Evolutionary conservation across 2,797 vertebrate species (phyloP).

Genomic region (Malurus splendens): DNA sequence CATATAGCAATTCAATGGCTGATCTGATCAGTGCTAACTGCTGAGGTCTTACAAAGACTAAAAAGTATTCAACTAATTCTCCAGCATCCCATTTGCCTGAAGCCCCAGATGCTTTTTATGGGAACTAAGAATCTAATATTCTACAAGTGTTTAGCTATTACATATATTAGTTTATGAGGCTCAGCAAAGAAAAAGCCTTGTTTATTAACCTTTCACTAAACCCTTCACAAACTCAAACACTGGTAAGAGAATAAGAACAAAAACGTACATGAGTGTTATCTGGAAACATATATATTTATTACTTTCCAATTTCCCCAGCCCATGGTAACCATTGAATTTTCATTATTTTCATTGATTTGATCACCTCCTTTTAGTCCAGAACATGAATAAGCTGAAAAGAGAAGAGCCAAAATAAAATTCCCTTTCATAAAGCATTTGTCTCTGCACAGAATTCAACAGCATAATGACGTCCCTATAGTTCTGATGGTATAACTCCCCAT

Average conservation of each 20-base stretch:
- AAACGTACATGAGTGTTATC: neutral
- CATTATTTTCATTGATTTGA: constrained; percentile 50
- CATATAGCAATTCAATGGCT: neutral
- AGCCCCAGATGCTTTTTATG: constrained; percentile 6
- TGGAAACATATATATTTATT: constrained; percentile 42
- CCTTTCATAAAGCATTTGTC: constrained; percentile 23
- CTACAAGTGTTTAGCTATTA: neutral
- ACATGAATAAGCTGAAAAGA: constrained; percentile 13
- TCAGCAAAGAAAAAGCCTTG: neutral
- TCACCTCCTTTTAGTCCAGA: constrained; percentile 12
- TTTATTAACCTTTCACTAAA: constrained; percentile 40
- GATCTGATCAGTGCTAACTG: neutral
- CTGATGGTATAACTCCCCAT: constrained; percentile 15
- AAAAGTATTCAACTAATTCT: constrained; percentile 1
- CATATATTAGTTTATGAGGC: constrained; percentile 18
- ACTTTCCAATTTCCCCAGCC: constrained; percentile 8
- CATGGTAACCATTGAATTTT: constrained; percentile 38
- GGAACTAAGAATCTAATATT: constrained; percentile 1
- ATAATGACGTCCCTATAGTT: constrained; percentile 8
- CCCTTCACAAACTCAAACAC: neutral
- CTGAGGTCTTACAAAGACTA: neutral
- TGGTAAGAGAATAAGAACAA: neutral
- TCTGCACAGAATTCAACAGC: neutral
- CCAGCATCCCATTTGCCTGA: neutral
- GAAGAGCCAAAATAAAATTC: constrained; percentile 34